Conservation (phyloP, 2,888 invertebrate genomes). For the Machimus atricapillus region DNA sequence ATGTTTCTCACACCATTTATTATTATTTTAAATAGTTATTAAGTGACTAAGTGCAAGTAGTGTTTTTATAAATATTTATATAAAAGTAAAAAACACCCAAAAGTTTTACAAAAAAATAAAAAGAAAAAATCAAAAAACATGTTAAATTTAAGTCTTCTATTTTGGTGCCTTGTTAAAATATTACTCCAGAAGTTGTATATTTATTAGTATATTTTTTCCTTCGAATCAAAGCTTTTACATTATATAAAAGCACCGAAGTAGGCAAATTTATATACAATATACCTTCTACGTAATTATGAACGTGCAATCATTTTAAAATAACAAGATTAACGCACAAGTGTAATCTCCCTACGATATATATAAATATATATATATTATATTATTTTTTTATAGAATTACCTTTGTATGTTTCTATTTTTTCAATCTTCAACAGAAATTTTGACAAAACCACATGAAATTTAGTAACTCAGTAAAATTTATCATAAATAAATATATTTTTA, state of each 20-base stretch:
- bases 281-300: background rate
- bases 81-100: background rate
- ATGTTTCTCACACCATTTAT: conserved; percentile 12
- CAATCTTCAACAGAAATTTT: background rate
- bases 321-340: conserved; percentile 6
- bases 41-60: conserved; percentile 22
- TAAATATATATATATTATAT: background rate
- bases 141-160: conserved; percentile 4
- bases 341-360: background rate
- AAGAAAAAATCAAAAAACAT: background rate
- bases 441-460: background rate
- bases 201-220: background rate
- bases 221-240: background rate
- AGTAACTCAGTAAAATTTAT: background rate
- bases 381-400: background rate
- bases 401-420: background rate
- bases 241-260: background rate
- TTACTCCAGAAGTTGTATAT: background rate
- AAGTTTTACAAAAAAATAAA: background rate
- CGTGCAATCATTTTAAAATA: conserved; percentile 29
- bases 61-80: conserved; percentile 14
- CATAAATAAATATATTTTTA: conserved; percentile 18
- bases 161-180: conserved; percentile 28
- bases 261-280: background rate
- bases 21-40: background rate